Evolutionary conservation across 2,797 vertebrate genomes (phyloP).

Genomic region (Mionectes olivaceus): DNA sequence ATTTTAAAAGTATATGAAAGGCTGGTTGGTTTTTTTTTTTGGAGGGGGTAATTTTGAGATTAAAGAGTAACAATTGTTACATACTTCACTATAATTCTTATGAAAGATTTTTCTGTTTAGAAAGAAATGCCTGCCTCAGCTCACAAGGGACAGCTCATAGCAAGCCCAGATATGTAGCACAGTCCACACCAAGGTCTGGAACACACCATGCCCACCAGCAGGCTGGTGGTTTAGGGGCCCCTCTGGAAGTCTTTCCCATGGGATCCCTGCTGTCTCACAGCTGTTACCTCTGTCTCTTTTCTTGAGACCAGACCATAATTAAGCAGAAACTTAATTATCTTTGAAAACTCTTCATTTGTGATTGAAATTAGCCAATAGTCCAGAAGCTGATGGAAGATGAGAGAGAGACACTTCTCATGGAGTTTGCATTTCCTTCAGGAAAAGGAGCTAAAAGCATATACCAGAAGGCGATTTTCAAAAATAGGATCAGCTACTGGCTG

Average conservation of each 20-base stretch:
- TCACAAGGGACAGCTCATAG: background rate
- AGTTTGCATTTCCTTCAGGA: background rate
- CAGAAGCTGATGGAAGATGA: background rate
- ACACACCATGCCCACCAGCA: background rate
- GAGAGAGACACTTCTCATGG: rapidly evolving
- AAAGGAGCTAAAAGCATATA: background rate
- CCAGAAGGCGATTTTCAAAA: background rate
- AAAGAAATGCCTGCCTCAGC: background rate
- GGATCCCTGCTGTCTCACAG: background rate
- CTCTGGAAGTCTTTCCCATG: rapidly evolving
- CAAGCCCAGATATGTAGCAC: rapidly evolving
- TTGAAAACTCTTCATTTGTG: background rate
- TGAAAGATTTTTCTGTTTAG: background rate
- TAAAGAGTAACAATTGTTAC: background rate
- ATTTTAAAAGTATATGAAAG: background rate
- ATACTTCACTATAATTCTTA: background rate
- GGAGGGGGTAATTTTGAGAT: background rate
- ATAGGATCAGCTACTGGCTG: rapidly evolving
- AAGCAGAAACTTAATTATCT: background rate
- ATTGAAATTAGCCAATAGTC: background rate
- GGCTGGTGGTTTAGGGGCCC: background rate
- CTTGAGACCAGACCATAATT: background rate
- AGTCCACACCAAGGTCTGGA: background rate
- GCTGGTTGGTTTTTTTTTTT: background rate
- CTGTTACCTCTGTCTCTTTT: background rate